Conservation (phyloP, 2,797 vertebrate genomes). For the Molossus alvarezi region DNA sequence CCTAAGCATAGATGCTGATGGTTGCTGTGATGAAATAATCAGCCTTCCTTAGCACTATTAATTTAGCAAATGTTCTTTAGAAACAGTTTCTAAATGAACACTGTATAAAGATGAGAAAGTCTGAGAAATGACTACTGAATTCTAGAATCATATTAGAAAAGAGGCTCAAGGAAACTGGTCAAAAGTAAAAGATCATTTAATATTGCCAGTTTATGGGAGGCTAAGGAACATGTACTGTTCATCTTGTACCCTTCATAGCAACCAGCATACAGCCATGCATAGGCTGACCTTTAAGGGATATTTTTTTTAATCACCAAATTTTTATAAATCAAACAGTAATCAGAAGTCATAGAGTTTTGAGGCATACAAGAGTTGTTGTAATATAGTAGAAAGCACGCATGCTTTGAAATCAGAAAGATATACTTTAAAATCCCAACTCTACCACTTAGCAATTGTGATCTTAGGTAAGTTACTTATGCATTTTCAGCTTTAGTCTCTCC, state of each 20-base stretch:
- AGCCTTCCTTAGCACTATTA: constrained; percentile 62
- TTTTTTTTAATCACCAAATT: constrained; percentile 24
- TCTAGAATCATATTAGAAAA: constrained; percentile 51
- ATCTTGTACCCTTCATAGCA: background rate
- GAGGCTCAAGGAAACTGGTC: background rate
- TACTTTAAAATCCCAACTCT: constrained; percentile 5
- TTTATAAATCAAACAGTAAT: constrained; percentile 53
- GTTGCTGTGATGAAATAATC: constrained; percentile 72
- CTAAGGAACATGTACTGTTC: background rate
- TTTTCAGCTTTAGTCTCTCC: constrained; percentile 34
- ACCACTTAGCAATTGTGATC: constrained; percentile 8
- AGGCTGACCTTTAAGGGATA: background rate
- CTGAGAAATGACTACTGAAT: constrained; percentile 43
- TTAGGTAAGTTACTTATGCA: background rate
- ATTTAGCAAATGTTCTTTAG: constrained; percentile 73
- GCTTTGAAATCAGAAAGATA: constrained; percentile 60
- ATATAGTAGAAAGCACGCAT: constrained; percentile 3
- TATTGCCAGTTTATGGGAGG: background rate
- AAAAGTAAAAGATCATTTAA: constrained; percentile 52
- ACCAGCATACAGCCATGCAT: background rate
- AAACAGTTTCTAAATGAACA: constrained; percentile 64
- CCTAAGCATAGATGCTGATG: constrained; percentile 42
- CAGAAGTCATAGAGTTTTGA: constrained; percentile 22
- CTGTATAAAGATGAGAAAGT: constrained; percentile 65
- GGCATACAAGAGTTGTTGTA: background rate